Evolutionary conservation across 30 jellyfish, hydroid and myxozoan genomes (phyloP).

Genomic region (Pelagia noctiluca): DNA sequence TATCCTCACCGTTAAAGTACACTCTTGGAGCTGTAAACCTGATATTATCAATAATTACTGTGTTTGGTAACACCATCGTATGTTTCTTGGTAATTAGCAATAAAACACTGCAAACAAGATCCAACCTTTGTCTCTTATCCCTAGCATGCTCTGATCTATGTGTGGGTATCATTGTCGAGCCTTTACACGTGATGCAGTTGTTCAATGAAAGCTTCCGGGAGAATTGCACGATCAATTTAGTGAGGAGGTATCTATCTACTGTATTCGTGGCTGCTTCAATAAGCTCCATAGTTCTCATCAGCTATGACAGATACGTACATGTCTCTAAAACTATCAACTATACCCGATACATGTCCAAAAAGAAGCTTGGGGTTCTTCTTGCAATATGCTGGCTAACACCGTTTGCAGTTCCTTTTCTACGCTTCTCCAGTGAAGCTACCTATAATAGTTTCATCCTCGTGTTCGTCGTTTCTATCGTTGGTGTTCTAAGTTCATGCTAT

Average conservation of each 20-base stretch:
- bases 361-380: conserved; percentile 41
- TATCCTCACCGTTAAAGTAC: background rate
- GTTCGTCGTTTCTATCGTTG: conserved; percentile 30
- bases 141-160: conserved; percentile 78
- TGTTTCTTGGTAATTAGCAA: conserved; percentile 16
- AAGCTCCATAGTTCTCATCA: conserved; percentile 64
- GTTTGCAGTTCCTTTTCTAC: conserved; percentile 61
- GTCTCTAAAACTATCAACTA: conserved; percentile 63
- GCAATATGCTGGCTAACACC: conserved; percentile 78
- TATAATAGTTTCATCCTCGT: conserved; percentile 30
- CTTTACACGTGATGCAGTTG: conserved; percentile 59
- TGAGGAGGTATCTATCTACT: conserved; percentile 67
- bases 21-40: conserved; percentile 59
- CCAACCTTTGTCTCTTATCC: conserved; percentile 62
- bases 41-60: conserved; percentile 29
- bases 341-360: conserved; percentile 54
- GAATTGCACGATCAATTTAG: conserved; percentile 52
- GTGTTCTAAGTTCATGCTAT: conserved; percentile 54
- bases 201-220: conserved; percentile 22
- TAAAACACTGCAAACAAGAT: conserved; percentile 55
- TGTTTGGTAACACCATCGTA: conserved; percentile 53
- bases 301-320: conserved; percentile 78
- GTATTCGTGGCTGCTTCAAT: conserved; percentile 80
- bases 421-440: conserved; percentile 48
- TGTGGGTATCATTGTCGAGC: conserved; percentile 72